Evolutionary conservation across 2,113 vertebrate species (phyloP).

Genomic region (Sitta europaea): DNA sequence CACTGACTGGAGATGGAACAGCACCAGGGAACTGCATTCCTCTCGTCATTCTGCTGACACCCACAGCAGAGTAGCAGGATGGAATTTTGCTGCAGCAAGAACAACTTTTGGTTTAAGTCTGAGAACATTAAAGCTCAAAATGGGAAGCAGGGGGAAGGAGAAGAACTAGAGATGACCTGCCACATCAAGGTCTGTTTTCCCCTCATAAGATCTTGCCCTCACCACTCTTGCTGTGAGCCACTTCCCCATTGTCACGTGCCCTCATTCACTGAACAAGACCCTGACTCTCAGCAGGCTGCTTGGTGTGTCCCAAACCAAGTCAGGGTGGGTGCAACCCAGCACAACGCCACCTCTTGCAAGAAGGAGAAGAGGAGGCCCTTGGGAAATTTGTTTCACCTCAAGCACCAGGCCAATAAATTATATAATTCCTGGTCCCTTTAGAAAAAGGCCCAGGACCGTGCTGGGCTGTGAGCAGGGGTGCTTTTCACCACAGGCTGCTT

Average conservation of each 20-base stretch:
- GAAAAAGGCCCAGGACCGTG: neutral
- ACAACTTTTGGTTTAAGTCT: neutral
- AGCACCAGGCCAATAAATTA: neutral
- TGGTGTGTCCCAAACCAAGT: neutral
- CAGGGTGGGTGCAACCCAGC: neutral
- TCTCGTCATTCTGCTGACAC: neutral
- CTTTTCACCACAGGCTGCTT: neutral
- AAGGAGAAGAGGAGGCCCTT: neutral
- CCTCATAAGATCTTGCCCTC: neutral
- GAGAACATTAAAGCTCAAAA: neutral
- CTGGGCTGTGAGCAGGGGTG: neutral
- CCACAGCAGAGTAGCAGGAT: neutral
- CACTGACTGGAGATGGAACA: neutral
- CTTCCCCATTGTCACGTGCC: accelerated
- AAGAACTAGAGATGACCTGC: neutral
- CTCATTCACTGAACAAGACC: neutral
- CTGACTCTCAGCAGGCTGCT: neutral
- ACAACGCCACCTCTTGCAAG: neutral
- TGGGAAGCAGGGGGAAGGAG: neutral
- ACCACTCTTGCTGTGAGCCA: neutral
- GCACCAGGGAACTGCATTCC: neutral
- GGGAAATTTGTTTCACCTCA: neutral
- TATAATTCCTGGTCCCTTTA: neutral
- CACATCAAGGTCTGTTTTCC: neutral
- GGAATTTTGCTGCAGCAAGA: neutral